These are phyloP conservation scores for Chrysaora quinquecirrha DNA, from an alignment of 30 jellyfish, hydroid and myxozoan species.

Conservation along the genomic window DNA sequence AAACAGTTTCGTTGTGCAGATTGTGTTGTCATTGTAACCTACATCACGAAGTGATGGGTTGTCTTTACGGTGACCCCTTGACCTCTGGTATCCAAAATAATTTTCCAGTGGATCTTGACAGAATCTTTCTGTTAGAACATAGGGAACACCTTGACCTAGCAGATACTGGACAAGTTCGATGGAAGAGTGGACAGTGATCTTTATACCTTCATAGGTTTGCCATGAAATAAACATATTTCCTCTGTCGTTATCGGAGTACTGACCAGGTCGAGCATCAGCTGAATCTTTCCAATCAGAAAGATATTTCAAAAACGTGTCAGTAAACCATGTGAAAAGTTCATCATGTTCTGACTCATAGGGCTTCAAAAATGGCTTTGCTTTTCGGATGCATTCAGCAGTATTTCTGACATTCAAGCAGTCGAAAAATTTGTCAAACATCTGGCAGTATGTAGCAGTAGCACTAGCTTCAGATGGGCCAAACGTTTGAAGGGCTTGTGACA, in stretches of 20 bases:
- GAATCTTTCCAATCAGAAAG: conserved; percentile 50
- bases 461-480: conserved; percentile 56
- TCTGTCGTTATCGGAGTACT: conserved; percentile 26
- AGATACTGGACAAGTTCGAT: conserved; percentile 47
- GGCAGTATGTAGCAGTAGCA: conserved; percentile 57
- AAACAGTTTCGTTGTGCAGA: conserved; percentile 59
- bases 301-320: conserved; percentile 33
- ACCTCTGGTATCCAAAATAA: conserved; percentile 46
- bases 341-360: conserved; percentile 48
- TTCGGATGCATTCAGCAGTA: conserved; percentile 25
- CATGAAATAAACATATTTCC: conserved; percentile 44
- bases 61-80: conserved; percentile 62
- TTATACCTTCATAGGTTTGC: conserved; percentile 54
- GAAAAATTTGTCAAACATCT: conserved; percentile 57
- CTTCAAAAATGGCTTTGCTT: conserved; percentile 55
- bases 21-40: conserved; percentile 64
- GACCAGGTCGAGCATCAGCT: conserved; percentile 43
- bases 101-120: conserved; percentile 70
- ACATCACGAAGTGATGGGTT: conserved; percentile 68
- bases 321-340: conserved; percentile 54
- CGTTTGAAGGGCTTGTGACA: conserved; percentile 26
- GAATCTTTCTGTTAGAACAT: conserved; percentile 55
- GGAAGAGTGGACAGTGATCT: conserved; percentile 33
- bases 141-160: conserved; percentile 49
- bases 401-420: conserved; percentile 70